Conservation (phyloP, 2,888 invertebrate species). For the Euzophera pinguis region DNA sequence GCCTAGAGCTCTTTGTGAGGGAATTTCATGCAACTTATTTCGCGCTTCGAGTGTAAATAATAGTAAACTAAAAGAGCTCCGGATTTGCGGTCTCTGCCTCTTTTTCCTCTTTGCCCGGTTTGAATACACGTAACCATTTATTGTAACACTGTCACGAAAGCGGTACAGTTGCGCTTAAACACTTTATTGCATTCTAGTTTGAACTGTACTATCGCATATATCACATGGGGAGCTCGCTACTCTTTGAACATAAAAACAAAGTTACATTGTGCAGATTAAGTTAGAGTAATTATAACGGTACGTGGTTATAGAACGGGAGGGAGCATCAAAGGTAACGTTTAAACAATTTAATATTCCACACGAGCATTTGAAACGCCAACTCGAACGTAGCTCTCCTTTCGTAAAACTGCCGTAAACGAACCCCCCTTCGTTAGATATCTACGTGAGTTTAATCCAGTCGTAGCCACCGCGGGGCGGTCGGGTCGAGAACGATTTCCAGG, state of each 20-base stretch:
- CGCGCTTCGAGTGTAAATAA: constrained; percentile 61
- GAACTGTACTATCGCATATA: constrained; percentile 36
- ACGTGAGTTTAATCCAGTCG: constrained; percentile 77
- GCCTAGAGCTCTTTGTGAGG: constrained; percentile 66
- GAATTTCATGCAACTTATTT: constrained; percentile 69
- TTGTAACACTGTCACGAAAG: constrained; percentile 36
- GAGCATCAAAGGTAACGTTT: constrained; percentile 72
- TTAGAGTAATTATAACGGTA: constrained; percentile 67
- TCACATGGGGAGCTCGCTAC: constrained; percentile 33
- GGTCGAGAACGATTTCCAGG: constrained; percentile 58
- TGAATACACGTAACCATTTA: constrained; percentile 48
- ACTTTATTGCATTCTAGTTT: constrained; percentile 44
- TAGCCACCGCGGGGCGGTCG: constrained; percentile 47
- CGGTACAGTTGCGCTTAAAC: constrained; percentile 34
- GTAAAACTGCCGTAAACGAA: constrained; percentile 75
- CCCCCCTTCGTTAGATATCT: constrained; percentile 77
- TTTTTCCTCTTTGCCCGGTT: constrained; percentile 45
- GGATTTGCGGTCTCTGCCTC: constrained; percentile 53
- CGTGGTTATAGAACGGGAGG: constrained; percentile 52
- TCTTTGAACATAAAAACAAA: constrained; percentile 42
- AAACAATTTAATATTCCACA: constrained; percentile 79
- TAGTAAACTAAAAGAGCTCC: constrained; percentile 54
- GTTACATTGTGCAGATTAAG: constrained; percentile 58
- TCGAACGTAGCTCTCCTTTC: constrained; percentile 72
- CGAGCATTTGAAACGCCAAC: constrained; percentile 74